A percentile compares a stretch with the other conserved stretches of the same genome.
These are phyloP conservation scores for Ailuropoda melanoleuca DNA, from an alignment of 2,113 vertebrate species.

Conservation along the genomic window DNA sequence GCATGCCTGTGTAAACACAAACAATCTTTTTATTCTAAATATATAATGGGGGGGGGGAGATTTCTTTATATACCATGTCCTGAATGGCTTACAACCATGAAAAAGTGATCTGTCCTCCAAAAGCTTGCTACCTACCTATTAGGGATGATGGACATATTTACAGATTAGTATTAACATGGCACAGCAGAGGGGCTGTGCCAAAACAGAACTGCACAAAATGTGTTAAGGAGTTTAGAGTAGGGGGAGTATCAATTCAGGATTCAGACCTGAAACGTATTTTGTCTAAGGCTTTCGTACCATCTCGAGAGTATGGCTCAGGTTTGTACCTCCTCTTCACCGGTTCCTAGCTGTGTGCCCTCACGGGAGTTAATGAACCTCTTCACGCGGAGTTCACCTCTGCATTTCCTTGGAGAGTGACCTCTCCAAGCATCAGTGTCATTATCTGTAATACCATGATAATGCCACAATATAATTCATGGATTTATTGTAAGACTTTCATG, in stretches of 20 bases:
- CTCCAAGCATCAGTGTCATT: neutral
- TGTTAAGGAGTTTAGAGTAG: neutral
- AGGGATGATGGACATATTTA: neutral
- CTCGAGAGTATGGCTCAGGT: neutral
- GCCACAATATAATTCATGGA: neutral
- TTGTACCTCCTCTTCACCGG: neutral
- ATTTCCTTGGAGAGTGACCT: neutral
- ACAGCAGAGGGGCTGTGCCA: neutral
- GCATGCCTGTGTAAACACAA: neutral
- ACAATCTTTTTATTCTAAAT: neutral
- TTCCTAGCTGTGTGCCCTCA: neutral
- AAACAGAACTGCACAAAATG: neutral
- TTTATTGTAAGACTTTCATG: neutral
- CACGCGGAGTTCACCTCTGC: neutral
- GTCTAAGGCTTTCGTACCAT: neutral
- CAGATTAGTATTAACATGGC: neutral
- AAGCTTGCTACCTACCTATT: neutral
- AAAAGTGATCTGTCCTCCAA: neutral
- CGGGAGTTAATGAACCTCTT: neutral
- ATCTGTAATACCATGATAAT: neutral
- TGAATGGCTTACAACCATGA: neutral
- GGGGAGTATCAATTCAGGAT: neutral
- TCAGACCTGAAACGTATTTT: neutral
- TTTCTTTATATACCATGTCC: neutral
- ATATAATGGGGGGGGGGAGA: accelerated